Base-by-base conservation (phyloP, 2,888 invertebrate genomes). In the Nomada hirtipes region DNA sequence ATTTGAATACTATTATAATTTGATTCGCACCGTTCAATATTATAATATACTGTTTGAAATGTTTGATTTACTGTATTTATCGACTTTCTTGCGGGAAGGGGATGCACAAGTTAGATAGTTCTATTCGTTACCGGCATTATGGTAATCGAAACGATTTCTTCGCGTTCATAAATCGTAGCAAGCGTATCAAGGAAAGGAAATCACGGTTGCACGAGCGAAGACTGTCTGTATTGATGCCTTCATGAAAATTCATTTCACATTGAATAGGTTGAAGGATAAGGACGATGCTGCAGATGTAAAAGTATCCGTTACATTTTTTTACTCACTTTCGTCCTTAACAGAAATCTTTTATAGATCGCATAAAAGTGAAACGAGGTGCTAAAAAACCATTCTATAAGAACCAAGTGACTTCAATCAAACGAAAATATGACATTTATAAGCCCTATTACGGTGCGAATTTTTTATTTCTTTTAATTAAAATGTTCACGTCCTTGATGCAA, bases 251-350 rank as follows among this genome's bases (percentile, higher is more conserved):
- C 61, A 69, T 61, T 59, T 61, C 18, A 4, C 53, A 15, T 52
- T 4, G 44, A 74, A 55, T n/a, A 63, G 9, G 44, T 50, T 42
- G 57, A 73, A 68, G 61, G 36, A 2, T 29, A 65, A 52, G 42
- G 26, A 68, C 29, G 47, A 44, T 20, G 68, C 60, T 36, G 36
- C 36, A 69, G 52, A 69, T 26, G 2, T 18, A 47, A 26, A 20
- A 57, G 61, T 64, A 64, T 59, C 63, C 68, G 42, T 42, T 79
- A 64, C 15, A 59, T 26, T 23, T 77, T 36, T 73, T 75, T 74
- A 2, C 23, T 11, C n/a, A 0, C 4, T 4, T n/a, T 36, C 18
- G 52, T 55, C 55, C 47, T 36, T 26, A 50, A 60, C 23, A n/a
- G 47, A 10, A 42, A 50, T 59, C 67, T 50, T 47, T 68, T 18